phyloP scores from a whole-genome alignment of 2,797 vertebrate genomes.

The Novumbra hubbsi region DNA sequence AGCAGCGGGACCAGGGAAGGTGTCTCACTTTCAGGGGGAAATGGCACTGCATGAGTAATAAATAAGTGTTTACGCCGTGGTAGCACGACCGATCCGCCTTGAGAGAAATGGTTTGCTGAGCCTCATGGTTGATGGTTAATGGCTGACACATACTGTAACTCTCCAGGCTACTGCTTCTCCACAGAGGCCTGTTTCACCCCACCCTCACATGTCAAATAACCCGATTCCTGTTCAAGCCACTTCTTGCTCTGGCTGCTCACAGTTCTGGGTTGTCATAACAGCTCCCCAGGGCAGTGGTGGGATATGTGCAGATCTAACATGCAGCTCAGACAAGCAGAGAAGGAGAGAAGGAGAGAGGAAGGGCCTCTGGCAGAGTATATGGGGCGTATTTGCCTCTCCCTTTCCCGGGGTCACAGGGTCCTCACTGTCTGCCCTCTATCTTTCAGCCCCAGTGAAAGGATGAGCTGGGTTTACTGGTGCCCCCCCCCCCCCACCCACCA shows the following conservation, averaged over 20 bases:
- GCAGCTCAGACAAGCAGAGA: slow-evolving; percentile 43
- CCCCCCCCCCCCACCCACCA: slow-evolving; percentile 22
- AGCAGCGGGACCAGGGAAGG: not conserved
- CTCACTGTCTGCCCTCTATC: slow-evolving; percentile 67
- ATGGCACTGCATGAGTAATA: slow-evolving; percentile 49
- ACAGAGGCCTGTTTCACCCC: slow-evolving; percentile 68
- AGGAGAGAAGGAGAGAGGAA: slow-evolving; percentile 21
- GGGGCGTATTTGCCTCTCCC: slow-evolving; percentile 36
- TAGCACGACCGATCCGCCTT: slow-evolving; percentile 45
- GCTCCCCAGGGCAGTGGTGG: slow-evolving; percentile 57
- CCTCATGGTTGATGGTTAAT: slow-evolving; percentile 55
- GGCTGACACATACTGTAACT: slow-evolving; percentile 48
- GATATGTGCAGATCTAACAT: slow-evolving; percentile 57
- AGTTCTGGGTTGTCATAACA: slow-evolving; percentile 77
- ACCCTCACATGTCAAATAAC: slow-evolving; percentile 62
- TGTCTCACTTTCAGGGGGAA: slow-evolving; percentile 32
- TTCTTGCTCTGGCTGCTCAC: slow-evolving; percentile 73
- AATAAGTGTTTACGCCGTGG: slow-evolving; percentile 56
- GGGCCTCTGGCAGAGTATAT: slow-evolving; percentile 40
- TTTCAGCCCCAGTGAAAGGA: slow-evolving; percentile 70
- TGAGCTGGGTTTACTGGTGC: slow-evolving; percentile 70
- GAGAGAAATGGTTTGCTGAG: slow-evolving; percentile 57
- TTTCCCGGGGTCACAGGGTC: slow-evolving; percentile 64
- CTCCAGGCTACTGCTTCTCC: slow-evolving; percentile 71
- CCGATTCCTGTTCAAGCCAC: slow-evolving; percentile 73